Evolutionary conservation across 2,888 invertebrate genomes (phyloP), one percentile per base, ranked within the genome.

Genomic region (Plagodis dolabraria): DNA sequence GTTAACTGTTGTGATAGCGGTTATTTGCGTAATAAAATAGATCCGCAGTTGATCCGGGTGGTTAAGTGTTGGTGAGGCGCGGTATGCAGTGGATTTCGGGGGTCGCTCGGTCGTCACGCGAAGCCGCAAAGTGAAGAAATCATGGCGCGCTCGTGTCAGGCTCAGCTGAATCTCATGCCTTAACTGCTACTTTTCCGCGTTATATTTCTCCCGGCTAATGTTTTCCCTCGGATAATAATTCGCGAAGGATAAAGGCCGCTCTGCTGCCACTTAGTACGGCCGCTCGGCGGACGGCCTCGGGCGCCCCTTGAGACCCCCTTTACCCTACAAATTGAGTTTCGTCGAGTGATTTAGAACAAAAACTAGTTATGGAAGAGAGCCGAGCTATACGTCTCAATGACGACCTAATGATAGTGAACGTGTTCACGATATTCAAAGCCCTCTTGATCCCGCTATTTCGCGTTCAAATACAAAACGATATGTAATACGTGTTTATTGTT

Each of bases 271-370:
- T 79, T 78, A 79, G 76, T 68, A 75, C 60, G 71, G 68, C 72
- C 67, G 67, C 67, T 73, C 57, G 52, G 50, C 52, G 53, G 58
- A 44, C 52, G 58, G 44, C 53, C 54, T 51, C 40, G 43, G 66
- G 70, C 68, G 65, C 69, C 72, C 77, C 82, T 64, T 42, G 82
- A 77, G 81, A 75, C 72, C 75, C 70, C 74, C 74, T 75, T 80
- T 76, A 76, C 80, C 80, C 79, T 75, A 75, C 78, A 84, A 87
- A 88, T 87, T 84, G 85, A 86, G 86, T 87, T 86, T 80, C 76
- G 72, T 76, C 75, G 80, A 84, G 84, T 85, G 87, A 88, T 85
- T 87, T 82, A 83, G 79, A 82, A 83, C 82, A 80, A 82, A 81
- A 85, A 84, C 80, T 82, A 79, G 79, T 83, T 81, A 78, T 76